phyloP scores from a whole-genome alignment of 2,797 vertebrate species.

The Austrolebias charrua region DNA sequence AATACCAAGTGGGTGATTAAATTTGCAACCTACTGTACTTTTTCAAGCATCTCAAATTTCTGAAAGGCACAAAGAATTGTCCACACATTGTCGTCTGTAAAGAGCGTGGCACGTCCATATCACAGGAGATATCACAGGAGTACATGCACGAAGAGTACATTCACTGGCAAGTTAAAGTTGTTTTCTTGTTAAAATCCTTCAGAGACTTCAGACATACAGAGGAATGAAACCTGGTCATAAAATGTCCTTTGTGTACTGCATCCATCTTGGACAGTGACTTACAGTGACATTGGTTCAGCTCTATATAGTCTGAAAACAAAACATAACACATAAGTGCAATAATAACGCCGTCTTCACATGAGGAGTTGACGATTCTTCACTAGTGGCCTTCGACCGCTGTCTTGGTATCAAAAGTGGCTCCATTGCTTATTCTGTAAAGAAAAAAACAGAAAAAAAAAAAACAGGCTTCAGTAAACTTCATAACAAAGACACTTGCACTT shows the following conservation, averaged over 20 bases:
- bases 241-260: slow-evolving; percentile 30
- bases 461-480: neutral
- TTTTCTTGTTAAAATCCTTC: slow-evolving; percentile 37
- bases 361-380: slow-evolving; percentile 44
- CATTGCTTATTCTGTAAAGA: slow-evolving; percentile 77
- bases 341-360: slow-evolving; percentile 72
- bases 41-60: slow-evolving; percentile 15
- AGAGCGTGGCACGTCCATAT: slow-evolving; percentile 34
- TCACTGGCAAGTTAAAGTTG: slow-evolving; percentile 54
- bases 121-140: slow-evolving; percentile 37
- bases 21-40: neutral
- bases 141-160: slow-evolving; percentile 58
- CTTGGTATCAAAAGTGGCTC: slow-evolving; percentile 80
- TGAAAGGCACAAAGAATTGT: slow-evolving; percentile 68
- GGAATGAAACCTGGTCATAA: slow-evolving; percentile 35
- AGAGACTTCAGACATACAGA: slow-evolving; percentile 21
- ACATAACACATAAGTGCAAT: slow-evolving; percentile 57
- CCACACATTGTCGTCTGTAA: slow-evolving; percentile 38
- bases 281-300: slow-evolving; percentile 33
- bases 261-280: slow-evolving; percentile 37
- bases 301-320: slow-evolving; percentile 29
- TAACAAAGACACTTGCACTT: slow-evolving; percentile 15
- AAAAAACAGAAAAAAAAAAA: too few species aligned
- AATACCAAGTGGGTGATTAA: too few species aligned
- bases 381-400: slow-evolving; percentile 80